Conservation (phyloP, 2,113 vertebrate genomes). For the Choloepus hoffmanni region DNA sequence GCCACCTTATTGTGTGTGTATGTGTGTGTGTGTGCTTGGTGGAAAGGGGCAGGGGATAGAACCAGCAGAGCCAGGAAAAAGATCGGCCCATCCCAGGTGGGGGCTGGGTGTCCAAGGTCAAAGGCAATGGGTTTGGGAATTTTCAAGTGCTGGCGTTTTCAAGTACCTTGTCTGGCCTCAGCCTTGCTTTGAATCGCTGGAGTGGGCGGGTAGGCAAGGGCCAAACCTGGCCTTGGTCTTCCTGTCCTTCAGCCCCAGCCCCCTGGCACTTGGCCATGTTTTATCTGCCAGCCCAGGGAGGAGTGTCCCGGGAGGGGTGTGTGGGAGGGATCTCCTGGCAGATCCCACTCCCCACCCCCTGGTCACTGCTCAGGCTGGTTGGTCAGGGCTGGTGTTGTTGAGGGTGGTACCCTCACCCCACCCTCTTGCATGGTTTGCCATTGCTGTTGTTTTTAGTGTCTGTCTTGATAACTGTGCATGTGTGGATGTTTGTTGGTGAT, state of each 20-base stretch:
- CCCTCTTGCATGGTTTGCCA: neutral
- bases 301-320: neutral
- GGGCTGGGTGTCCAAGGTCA: constrained; percentile 37
- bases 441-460: neutral
- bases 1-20: neutral
- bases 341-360: neutral
- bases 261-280: neutral
- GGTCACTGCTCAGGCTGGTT: neutral
- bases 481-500: neutral
- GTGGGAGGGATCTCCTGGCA: neutral
- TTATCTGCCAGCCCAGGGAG: neutral
- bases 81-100: neutral
- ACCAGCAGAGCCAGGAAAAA: neutral
- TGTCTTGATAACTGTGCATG: accelerated
- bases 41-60: neutral
- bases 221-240: constrained; percentile 54
- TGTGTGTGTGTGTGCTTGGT: neutral
- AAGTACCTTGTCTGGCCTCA: constrained; percentile 67
- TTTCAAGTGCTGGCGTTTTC: constrained; percentile 4
- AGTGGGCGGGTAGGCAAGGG: neutral
- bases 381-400: neutral
- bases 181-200: constrained; percentile 53
- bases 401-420: too few species aligned
- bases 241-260: constrained; percentile 65
- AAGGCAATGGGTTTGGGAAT: constrained; percentile 10